Evolutionary conservation across 2,797 vertebrate genomes (phyloP), one percentile per base, ranked within the genome.

Genomic region (Botia kubotai): DNA sequence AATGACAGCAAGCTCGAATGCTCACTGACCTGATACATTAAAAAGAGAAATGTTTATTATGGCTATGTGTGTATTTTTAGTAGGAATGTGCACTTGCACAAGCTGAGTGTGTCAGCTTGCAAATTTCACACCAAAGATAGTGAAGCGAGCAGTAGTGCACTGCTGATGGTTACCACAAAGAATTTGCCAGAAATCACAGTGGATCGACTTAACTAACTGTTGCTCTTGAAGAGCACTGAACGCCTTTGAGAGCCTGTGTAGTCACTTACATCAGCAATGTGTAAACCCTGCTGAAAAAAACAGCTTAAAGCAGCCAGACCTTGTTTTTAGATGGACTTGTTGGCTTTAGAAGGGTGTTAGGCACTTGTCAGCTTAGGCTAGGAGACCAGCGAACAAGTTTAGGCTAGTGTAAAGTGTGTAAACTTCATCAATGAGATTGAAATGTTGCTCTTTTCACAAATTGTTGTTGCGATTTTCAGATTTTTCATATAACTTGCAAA

Each of bases 81-180:
- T 89, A 89, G 75, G 84, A 90, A 87, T 87, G 83, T 79, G 85
- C 81, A 86, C 75, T 80, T 87, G 29, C 29, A 29, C 29, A 29
- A 29, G 29, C 29, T 29, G 29, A 29, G 4, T 29, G 29, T 29
- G 82, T 88, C 84, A 86, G 86, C 81, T 87, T 70, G 21, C 71
- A 79, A 77, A 66, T 89, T 88, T 89, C 84, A 82, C 74, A 83
- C 84, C 75, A 86, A 88, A 90, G 88, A 90, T 90, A 92, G 76
- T 86, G 82, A 83, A 89, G 88, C 88, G 87, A 81, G 75, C 83
- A 86, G 80, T 87, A 90, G 85, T 87, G 83, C 13, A 8, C n/a
- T 58, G 65, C 74, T 82, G 87, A 81, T 85, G 73, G 80, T 63
- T 29, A 46, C 21, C 29, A 62, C 33, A 26, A 66, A 53, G 33